phyloP scores from a whole-genome alignment of 2,888 invertebrate genomes.

The Neoscelio sp. region DNA sequence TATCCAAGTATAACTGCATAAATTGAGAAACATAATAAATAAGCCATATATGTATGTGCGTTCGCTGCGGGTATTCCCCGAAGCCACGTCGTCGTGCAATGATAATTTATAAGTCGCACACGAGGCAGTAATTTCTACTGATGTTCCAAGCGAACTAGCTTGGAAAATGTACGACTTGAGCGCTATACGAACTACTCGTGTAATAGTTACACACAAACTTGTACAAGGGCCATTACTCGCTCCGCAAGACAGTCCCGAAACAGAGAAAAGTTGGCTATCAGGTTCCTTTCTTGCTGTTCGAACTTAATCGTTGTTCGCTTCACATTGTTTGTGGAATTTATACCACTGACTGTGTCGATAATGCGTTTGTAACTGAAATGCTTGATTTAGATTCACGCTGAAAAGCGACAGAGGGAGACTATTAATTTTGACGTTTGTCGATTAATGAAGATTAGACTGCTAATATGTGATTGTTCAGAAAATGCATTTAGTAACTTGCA shows the following conservation, averaged over 20 bases:
- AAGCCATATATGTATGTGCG: constrained; percentile 3
- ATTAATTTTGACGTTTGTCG: too few species aligned
- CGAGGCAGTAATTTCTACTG: constrained; percentile 62
- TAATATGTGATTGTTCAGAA: too few species aligned
- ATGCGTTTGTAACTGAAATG: background rate
- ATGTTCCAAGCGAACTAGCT: constrained; percentile 20
- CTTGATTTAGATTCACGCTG: background rate
- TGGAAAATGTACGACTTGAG: constrained; percentile 34
- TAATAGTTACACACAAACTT: constrained; percentile 18
- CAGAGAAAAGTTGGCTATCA: constrained; percentile 38
- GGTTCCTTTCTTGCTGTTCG: constrained; percentile 16
- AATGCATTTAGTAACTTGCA: too few species aligned
- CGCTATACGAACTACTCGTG: background rate
- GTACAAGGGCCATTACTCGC: constrained; percentile 37
- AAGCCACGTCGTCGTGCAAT: constrained; percentile 48
- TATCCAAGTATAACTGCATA: background rate
- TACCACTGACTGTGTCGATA: background rate
- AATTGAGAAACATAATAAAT: constrained; percentile 33
- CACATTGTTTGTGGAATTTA: constrained; percentile 20
- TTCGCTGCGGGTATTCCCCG: constrained; percentile 25
- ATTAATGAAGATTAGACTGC: too few species aligned
- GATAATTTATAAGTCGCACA: constrained; percentile 70
- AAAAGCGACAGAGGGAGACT: too few species aligned
- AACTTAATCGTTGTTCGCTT: constrained; percentile 18
- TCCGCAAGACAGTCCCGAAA: constrained; percentile 34